Evolutionary conservation across 2,888 invertebrate genomes (phyloP), one percentile per base, ranked within the genome.

Genomic region (Cosmorhoe ocellata): DNA sequence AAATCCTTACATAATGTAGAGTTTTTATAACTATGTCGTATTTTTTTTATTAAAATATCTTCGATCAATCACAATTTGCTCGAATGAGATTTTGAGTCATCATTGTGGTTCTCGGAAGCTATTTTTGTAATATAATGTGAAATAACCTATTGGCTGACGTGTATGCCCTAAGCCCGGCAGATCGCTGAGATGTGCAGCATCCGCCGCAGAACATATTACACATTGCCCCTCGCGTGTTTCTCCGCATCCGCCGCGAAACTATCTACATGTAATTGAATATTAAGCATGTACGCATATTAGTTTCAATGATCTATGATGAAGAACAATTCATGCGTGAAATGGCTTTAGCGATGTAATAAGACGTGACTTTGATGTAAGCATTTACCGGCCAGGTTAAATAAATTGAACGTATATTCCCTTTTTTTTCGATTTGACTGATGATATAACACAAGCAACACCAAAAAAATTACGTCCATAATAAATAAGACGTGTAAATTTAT

Each of bases 121-220:
- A n/a, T n/a, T n/a, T n/a, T n/a, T n/a, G n/a, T n/a, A n/a, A n/a
- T n/a, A n/a, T n/a, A n/a, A n/a, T n/a, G n/a, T n/a, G n/a, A n/a
- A n/a, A n/a, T n/a, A n/a, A 33, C 26, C 42, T 48, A 51, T 38
- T 40, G 40, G 41, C 51, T 33, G 58, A 45, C 51, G 64, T 51
- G 42, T 59, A 24, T 34, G 71, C 75, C 71, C 68, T 59, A 64
- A 75, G 70, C 61, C 56, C 67, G 63, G 70, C 70, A 78, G 74
- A 79, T 79, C 68, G 66, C 73, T 67, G 73, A 76, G 83, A 81
- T 76, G 78, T 62, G 75, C 71, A 72, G 78, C 79, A 79, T 83
- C 83, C 83, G 79, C 71, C 74, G 75, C 63, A 67, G 66, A 72
- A 78, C 77, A 82, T 80, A 84, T 81, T 79, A 67, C 76, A 36